Base-by-base conservation (phyloP, 2,888 invertebrate species). In the Tetramorium bicarinatum region DNA sequence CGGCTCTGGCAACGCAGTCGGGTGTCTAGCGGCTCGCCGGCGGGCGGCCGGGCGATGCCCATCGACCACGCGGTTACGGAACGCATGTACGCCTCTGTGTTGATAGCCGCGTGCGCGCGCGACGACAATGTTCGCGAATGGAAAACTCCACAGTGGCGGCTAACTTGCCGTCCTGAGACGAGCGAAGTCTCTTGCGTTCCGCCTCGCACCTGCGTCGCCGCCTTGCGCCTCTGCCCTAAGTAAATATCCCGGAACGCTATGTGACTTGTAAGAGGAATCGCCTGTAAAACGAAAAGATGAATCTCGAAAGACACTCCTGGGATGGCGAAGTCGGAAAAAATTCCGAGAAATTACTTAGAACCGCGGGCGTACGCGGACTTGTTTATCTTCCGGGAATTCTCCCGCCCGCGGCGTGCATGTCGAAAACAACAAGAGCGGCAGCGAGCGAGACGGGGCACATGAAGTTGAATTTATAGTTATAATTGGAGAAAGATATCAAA, bases 31-130 rank as follows among this genome's bases (percentile, higher is more conserved):
- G 34, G 21, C 41, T 72, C 49, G 34, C 25, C 67, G 67, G n/a
- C 59, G 13, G 64, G 29, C 74, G 25, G 25, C 25, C 25, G 25
- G 25, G 25, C 25, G 61, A 62, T 62, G 75, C 11, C 54, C 67
- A 56, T 69, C 77, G 69, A 69, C 67, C 62, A 76, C 49, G 49
- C 64, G 64, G 49, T 38, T 18, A n/a, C 49, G 49, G n/a, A 59
- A 18, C 56, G 29, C 54, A 15, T 38, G 25, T 18, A 29, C 0
- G 15, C 18, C n/a, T 44, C 9, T 69, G 8, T 54, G 52, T 64
- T 64, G 41, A 44, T 67, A 29, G 8, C 29, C n/a, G 69, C n/a
- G 13, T 52, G 38, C 47, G 15, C 25, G 15, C 21, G 15, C 47
- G 21, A 29, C 2, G 18, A 64, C 13, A 25, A 18, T 29, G 47